Evolutionary conservation across 1,140 invertebrate species (phyloP).

Genomic region (Rhizoglyphus robini): DNA sequence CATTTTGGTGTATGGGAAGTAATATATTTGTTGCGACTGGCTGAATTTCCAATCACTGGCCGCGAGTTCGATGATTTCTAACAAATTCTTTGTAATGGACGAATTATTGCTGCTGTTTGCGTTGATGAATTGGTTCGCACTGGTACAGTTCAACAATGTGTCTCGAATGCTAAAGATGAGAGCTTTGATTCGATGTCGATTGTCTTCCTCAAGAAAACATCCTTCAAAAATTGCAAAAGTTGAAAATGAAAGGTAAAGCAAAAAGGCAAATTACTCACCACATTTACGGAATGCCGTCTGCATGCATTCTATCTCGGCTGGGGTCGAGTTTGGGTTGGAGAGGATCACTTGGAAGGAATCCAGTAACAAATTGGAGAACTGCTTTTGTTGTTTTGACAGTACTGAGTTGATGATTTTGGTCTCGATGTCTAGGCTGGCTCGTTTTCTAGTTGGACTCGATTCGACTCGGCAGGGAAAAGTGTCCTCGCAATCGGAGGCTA

Average conservation of each 20-base stretch:
- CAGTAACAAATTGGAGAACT: constrained; percentile 32
- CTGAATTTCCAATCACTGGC: constrained; percentile 75
- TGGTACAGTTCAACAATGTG: constrained; percentile 53
- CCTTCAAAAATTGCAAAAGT: background rate
- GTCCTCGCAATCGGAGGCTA: constrained; percentile 48
- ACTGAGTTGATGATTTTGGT: background rate
- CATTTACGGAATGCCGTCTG: constrained; percentile 72
- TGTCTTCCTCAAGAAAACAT: constrained; percentile 57
- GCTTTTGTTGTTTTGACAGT: constrained; percentile 14
- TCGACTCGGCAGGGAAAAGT: constrained; percentile 41
- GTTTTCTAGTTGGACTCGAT: constrained; percentile 31
- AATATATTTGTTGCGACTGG: constrained; percentile 70
- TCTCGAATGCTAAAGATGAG: constrained; percentile 62
- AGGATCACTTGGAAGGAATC: constrained; percentile 41
- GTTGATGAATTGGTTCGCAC: constrained; percentile 32
- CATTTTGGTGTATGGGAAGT: constrained; percentile 47
- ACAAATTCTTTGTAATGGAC: constrained; percentile 22
- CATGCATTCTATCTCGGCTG: constrained; percentile 59
- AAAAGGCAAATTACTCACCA: constrained; percentile 34
- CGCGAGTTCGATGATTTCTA: constrained; percentile 73
- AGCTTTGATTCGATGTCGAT: constrained; percentile 58
- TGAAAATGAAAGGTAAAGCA: background rate
- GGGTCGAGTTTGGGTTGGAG: constrained; percentile 21
- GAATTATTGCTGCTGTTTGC: background rate
- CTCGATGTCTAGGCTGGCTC: constrained; percentile 3